phyloP scores from a whole-genome alignment of 2,113 vertebrate genomes.

The Osmerus eperlanus region DNA sequence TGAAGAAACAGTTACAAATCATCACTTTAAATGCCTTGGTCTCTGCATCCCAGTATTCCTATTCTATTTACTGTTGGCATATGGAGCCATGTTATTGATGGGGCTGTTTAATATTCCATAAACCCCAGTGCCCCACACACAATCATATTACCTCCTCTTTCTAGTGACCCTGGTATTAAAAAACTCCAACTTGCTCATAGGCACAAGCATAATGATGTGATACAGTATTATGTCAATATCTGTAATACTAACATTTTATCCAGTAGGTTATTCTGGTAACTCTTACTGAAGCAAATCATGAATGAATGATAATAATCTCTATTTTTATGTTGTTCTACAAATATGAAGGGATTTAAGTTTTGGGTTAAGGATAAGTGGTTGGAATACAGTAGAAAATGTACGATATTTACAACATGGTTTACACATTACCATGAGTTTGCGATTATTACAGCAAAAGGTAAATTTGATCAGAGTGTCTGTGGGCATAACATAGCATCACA shows the following conservation, averaged over 20 bases:
- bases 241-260: neutral
- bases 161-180: too few species aligned
- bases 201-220: neutral
- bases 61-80: slow-evolving; percentile 11
- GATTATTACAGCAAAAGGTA: neutral
- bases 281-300: too few species aligned
- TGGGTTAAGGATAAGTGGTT: too few species aligned
- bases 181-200: neutral
- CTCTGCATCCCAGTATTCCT: slow-evolving; percentile 17
- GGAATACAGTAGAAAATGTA: too few species aligned
- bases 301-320: too few species aligned
- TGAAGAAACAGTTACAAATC: slow-evolving; percentile 40
- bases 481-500: slow-evolving; percentile 24
- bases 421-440: too few species aligned
- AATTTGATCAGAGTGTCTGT: slow-evolving; percentile 32
- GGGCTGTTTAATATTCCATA: slow-evolving; percentile 35
- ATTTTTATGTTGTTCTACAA: too few species aligned
- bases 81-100: slow-evolving; percentile 36
- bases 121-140: neutral
- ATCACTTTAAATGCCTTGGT: slow-evolving; percentile 20
- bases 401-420: too few species aligned
- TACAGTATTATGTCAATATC: neutral
- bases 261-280: too few species aligned
- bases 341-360: too few species aligned
- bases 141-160: neutral